A percentile compares a stretch with the other conserved stretches of the same genome.
These are phyloP conservation scores for Chionoecetes opilio DNA, from an alignment of 1,140 invertebrate species.

Conservation along the genomic window DNA sequence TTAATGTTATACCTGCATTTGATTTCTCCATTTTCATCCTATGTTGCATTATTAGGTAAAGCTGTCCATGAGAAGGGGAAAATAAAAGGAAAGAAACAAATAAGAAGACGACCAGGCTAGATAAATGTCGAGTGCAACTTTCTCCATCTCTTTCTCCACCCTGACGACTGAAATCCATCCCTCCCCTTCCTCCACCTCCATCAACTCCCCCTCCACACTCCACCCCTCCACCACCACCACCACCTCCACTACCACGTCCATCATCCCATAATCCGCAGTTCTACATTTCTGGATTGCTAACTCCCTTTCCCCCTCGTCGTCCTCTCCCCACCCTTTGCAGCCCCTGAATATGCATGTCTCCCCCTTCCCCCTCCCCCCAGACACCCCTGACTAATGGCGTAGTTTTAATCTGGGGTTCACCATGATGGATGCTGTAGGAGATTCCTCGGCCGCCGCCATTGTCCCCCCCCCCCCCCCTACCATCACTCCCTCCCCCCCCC, in stretches of 20 bases:
- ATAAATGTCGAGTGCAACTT: too few relatives aligned
- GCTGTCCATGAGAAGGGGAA: too few relatives aligned
- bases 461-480: not conserved
- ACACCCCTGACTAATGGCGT: slow-evolving; percentile 48
- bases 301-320: not conserved
- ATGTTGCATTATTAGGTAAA: too few relatives aligned
- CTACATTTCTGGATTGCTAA: not conserved
- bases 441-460: not conserved
- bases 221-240: not conserved
- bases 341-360: slow-evolving; percentile 59
- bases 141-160: not conserved
- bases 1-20: too few relatives aligned
- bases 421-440: slow-evolving; percentile 56
- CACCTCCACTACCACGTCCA: not conserved
- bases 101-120: too few relatives aligned
- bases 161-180: not conserved
- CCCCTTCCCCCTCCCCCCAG: not conserved
- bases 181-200: not conserved
- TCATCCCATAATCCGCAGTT: slow-evolving; percentile 2
- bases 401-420: slow-evolving; percentile 65
- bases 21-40: too few relatives aligned
- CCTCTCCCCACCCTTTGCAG: not conserved
- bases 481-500: not conserved
- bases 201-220: not conserved
- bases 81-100: too few relatives aligned